Conservation (phyloP, 1,140 invertebrate genomes). For the Heliconius hewitsoni region DNA sequence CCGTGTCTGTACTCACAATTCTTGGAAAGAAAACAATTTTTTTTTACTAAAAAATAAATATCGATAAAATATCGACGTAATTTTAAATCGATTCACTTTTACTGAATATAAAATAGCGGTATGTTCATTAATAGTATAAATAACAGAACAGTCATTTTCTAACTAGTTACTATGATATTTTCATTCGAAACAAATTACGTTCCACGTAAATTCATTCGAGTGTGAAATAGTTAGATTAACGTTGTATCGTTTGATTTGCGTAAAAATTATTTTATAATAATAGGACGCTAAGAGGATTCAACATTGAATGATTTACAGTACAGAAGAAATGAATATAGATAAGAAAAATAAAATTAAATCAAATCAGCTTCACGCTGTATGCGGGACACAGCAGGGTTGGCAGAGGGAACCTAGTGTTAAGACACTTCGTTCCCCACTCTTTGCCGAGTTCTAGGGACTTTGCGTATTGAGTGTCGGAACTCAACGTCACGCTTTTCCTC, state of each 20-base stretch:
- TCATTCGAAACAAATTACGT: slow-evolving; percentile 2
- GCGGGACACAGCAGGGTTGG: too few relatives aligned
- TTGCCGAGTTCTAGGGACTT: too few relatives aligned
- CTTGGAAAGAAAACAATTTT: too few relatives aligned
- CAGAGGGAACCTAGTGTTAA: too few relatives aligned
- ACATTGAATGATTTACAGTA: slow-evolving; percentile 16
- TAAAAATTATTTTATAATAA: slow-evolving; percentile 17
- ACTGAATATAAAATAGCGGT: not conserved
- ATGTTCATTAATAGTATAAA: not conserved
- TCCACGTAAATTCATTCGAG: slow-evolving; percentile 17
- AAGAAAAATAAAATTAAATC: too few relatives aligned
- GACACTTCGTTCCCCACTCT: too few relatives aligned
- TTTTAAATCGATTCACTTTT: not conserved
- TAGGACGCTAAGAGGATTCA: not conserved
- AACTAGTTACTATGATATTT: not conserved
- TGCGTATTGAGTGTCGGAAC: too few relatives aligned
- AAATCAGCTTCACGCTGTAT: too few relatives aligned
- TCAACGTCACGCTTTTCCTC: too few relatives aligned
- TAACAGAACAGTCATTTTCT: not conserved
- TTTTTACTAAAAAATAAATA: not conserved
- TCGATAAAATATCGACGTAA: not conserved
- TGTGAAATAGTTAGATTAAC: slow-evolving; percentile 34
- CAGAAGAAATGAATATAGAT: too few relatives aligned
- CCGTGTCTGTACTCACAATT: too few relatives aligned
- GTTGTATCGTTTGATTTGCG: slow-evolving; percentile 20